These are phyloP conservation scores for Onthophagus taurus DNA, from an alignment of 1,140 invertebrate genomes.

Conservation along the genomic window DNA sequence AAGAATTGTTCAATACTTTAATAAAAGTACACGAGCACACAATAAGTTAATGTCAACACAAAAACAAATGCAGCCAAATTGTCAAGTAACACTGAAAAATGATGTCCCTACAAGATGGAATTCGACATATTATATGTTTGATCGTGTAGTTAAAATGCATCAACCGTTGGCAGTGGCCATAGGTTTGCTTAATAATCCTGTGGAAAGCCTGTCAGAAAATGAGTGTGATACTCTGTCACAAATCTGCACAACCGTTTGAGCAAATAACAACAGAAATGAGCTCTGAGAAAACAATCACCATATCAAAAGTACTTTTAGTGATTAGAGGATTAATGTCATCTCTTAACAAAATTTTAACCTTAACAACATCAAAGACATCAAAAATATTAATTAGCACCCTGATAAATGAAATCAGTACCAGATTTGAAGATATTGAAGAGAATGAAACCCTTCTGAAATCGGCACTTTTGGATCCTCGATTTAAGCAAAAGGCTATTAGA, in stretches of 20 bases:
- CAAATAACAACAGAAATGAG: too few relatives aligned
- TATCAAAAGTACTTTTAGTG: slow-evolving; percentile 19
- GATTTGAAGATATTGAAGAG: slow-evolving; percentile 23
- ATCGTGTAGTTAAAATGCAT: slow-evolving; percentile 22
- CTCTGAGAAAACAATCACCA: slow-evolving; percentile 18
- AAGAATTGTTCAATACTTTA: slow-evolving; percentile 10
- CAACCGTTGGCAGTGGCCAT: slow-evolving; percentile 22
- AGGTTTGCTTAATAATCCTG: slow-evolving; percentile 17
- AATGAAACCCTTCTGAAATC: slow-evolving; percentile 25
- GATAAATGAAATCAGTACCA: slow-evolving; percentile 22
- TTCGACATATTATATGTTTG: slow-evolving; percentile 29
- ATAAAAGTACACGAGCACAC: slow-evolving; percentile 3
- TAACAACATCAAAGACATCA: slow-evolving; percentile 16
- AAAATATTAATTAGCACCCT: slow-evolving; percentile 22
- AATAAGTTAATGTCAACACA: slow-evolving; percentile 13
- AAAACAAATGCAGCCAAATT: slow-evolving; percentile 14
- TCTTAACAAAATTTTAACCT: slow-evolving; percentile 16
- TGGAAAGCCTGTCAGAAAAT: slow-evolving; percentile 12
- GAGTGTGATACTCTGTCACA: slow-evolving; percentile 18
- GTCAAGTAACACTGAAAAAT: slow-evolving; percentile 27
- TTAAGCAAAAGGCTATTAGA: too few relatives aligned
- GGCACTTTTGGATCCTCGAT: slow-evolving; percentile 23
- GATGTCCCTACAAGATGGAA: slow-evolving; percentile 28
- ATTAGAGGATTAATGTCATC: slow-evolving; percentile 19
- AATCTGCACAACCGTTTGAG: slow-evolving; percentile 18